Evolutionary conservation across 2,797 vertebrate species (phyloP), one percentile per base, ranked within the genome.

Genomic region (Borostomias antarcticus): DNA sequence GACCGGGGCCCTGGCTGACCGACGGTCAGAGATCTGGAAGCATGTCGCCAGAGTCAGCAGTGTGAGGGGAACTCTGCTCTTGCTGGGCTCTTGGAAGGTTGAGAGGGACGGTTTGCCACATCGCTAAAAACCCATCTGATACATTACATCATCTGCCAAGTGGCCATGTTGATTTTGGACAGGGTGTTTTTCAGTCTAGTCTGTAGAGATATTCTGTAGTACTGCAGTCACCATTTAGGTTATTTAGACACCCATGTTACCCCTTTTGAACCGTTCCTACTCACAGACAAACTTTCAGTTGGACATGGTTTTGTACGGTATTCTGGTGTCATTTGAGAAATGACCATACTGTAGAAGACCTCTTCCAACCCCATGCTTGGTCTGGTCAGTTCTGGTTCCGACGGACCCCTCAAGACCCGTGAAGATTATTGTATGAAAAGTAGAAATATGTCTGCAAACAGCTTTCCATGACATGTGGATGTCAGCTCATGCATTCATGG

Each of bases 241-340:
- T 30, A 29, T 66, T 64, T 37, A 26, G 2, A 3, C 17, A 35
- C 59, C 52, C 62, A 23, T 58, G 53, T 64, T 67, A n/a, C 51
- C 17, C 66, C 48, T 80, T 79, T 78, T 54, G 72, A 60, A 2
- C 59, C 37, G 37, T 62, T 70, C n/a, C 29, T 45, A 25, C 52
- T 29, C 15, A 66, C 33, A 21, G 19, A 74, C 40, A 63, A 6
- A 53, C 21, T 6, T 62, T 62, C 51, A 19, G 52, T 63, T 62
- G 28, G 28, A 68, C 61, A 32, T 53, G 61, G 26, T 52, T 33
- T 19, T 52, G 47, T 13, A 35, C 29, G 50, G 11, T 15, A 40
- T 40, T 40, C 5, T 13, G 37, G 5, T 40, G 13, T 40, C 37
- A 17, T 40, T 2, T 10, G 17, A 40, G 37, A 40, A n/a, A n/a